Evolutionary conservation across 2,797 vertebrate genomes (phyloP).

Genomic region (Oceanodroma leucorhoa): DNA sequence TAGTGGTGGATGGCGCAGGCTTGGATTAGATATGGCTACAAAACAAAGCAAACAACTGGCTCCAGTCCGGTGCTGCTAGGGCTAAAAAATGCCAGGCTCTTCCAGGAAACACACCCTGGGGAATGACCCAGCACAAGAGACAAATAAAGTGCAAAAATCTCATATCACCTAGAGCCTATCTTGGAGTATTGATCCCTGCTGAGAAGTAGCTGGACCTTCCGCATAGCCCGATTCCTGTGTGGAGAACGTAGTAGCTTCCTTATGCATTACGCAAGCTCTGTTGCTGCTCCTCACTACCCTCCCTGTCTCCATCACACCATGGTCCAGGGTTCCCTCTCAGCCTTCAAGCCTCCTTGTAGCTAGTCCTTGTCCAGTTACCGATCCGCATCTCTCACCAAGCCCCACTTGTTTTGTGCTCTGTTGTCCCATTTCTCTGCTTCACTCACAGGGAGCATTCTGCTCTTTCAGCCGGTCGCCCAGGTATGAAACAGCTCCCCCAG

Average conservation of each 20-base stretch:
- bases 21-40: neutral
- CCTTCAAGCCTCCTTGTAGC: neutral
- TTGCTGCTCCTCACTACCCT: neutral
- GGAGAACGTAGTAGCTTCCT: neutral
- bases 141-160: neutral
- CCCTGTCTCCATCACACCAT: neutral
- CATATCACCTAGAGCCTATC: neutral
- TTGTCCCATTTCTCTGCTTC: neutral
- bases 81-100: neutral
- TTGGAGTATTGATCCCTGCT: neutral
- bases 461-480: neutral
- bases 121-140: neutral
- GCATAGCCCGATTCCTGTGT: neutral
- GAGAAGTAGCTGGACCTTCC: neutral
- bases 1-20: neutral
- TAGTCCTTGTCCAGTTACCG: neutral
- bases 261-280: neutral
- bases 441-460: neutral
- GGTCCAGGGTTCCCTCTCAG: neutral
- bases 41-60: neutral
- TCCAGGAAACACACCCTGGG: neutral
- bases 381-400: neutral
- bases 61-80: neutral
- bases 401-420: neutral
- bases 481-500: neutral